Evolutionary conservation across 2,797 vertebrate species (phyloP).

Genomic region (Decapterus maruadsi): DNA sequence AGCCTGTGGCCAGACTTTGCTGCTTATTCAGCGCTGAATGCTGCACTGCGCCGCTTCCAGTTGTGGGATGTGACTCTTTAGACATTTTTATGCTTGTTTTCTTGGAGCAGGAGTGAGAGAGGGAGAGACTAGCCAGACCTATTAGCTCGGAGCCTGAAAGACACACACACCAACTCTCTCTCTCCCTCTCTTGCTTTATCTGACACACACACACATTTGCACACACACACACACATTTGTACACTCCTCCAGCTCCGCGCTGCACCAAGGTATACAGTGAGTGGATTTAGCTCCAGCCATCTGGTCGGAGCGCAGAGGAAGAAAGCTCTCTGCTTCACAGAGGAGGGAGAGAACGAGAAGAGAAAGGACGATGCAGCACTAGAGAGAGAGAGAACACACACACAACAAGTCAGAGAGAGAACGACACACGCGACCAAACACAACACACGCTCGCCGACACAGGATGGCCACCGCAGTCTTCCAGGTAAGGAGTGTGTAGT

Average conservation of each 20-base stretch:
- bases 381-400: constrained; percentile 44
- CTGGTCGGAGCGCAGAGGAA: constrained; percentile 59
- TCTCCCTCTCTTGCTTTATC: constrained; percentile 15
- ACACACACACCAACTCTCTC: constrained; percentile 38
- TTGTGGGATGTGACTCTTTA: constrained; percentile 79
- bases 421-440: constrained; percentile 12
- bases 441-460: constrained; percentile 10
- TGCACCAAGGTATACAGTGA: constrained; percentile 74
- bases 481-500: constrained; percentile 82
- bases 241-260: constrained; percentile 57
- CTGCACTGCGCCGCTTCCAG: constrained; percentile 77
- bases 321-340: constrained; percentile 61
- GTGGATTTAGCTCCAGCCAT: constrained; percentile 74
- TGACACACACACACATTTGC: constrained; percentile 8
- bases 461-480: constrained; percentile 89
- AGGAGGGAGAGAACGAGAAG: background rate
- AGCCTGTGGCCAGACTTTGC: constrained; percentile 77
- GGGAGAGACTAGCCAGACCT: constrained; percentile 66
- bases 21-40: constrained; percentile 71
- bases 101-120: constrained; percentile 65
- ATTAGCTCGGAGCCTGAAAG: constrained; percentile 67
- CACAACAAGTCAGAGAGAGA: constrained; percentile 43
- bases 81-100: constrained; percentile 77
- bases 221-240: constrained; percentile 33
- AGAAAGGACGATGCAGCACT: constrained; percentile 77